phyloP scores from a whole-genome alignment of 2,888 invertebrate species.

The Ochropleura plecta region DNA sequence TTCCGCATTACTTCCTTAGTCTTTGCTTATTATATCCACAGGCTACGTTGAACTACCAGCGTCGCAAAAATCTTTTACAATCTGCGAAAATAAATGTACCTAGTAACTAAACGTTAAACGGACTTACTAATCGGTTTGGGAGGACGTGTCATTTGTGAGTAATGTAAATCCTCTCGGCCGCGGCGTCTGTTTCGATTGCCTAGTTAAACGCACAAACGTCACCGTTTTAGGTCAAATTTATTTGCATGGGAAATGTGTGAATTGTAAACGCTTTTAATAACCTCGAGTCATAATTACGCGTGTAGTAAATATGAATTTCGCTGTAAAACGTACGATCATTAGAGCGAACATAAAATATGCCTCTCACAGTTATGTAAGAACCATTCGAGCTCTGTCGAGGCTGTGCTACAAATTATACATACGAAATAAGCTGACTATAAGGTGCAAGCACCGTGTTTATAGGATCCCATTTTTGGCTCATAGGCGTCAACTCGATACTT shows the following conservation, averaged over 20 bases:
- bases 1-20: slow-evolving; percentile 28
- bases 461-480: not conserved
- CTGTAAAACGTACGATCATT: slow-evolving; percentile 25
- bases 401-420: slow-evolving; percentile 19
- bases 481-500: not conserved
- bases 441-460: not conserved
- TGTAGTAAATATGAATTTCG: slow-evolving; percentile 36
- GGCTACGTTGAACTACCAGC: slow-evolving; percentile 8
- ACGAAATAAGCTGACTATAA: slow-evolving; percentile 13
- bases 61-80: not conserved
- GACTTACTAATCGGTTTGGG: slow-evolving; percentile 20
- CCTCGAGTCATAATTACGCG: slow-evolving; percentile 25
- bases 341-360: slow-evolving; percentile 39
- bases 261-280: slow-evolving; percentile 50
- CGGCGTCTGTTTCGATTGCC: slow-evolving; percentile 16
- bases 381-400: slow-evolving; percentile 16
- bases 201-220: slow-evolving; percentile 25
- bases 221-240: slow-evolving; percentile 43
- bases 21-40: slow-evolving; percentile 1
- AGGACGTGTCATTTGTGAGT: slow-evolving; percentile 20
- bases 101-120: slow-evolving; percentile 12
- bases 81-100: slow-evolving; percentile 1
- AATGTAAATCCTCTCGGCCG: slow-evolving; percentile 22
- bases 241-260: slow-evolving; percentile 49
- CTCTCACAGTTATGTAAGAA: slow-evolving; percentile 24